Evolutionary conservation across 2,797 vertebrate genomes (phyloP).

Genomic region (Squalus acanthias): DNA sequence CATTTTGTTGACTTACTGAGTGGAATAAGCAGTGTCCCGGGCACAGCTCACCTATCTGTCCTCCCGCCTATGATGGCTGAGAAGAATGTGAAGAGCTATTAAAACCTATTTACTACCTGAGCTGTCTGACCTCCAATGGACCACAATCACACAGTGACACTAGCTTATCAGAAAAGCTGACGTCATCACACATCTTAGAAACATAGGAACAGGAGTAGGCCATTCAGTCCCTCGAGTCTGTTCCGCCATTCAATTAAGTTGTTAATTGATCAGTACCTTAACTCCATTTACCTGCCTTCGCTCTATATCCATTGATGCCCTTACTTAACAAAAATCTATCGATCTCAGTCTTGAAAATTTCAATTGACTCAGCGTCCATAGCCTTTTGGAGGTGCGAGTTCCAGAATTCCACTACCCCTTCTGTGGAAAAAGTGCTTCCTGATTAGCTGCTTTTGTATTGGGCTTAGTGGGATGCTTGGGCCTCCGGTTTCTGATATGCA

Average conservation of each 20-base stretch:
- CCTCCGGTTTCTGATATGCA: background rate
- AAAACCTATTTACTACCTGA: background rate
- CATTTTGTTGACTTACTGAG: background rate
- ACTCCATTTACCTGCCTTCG: background rate
- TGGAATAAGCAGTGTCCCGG: background rate
- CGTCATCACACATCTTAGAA: background rate
- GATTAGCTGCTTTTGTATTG: background rate
- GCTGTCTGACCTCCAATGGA: background rate
- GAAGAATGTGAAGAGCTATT: background rate
- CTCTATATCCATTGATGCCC: background rate
- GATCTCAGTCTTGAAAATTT: background rate
- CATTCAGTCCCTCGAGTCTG: background rate
- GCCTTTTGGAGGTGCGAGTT: background rate
- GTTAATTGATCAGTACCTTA: background rate
- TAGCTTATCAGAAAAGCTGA: background rate
- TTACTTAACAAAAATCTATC: background rate
- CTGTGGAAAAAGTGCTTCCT: background rate
- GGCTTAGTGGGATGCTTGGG: background rate
- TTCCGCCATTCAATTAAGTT: background rate
- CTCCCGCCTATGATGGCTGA: background rate
- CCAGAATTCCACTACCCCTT: background rate
- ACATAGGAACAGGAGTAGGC: background rate
- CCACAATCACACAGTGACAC: background rate
- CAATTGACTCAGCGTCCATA: too few species aligned
- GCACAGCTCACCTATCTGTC: background rate